Evolutionary conservation across 2,888 invertebrate genomes (phyloP).

Genomic region (Willowsia nigromaculata): DNA sequence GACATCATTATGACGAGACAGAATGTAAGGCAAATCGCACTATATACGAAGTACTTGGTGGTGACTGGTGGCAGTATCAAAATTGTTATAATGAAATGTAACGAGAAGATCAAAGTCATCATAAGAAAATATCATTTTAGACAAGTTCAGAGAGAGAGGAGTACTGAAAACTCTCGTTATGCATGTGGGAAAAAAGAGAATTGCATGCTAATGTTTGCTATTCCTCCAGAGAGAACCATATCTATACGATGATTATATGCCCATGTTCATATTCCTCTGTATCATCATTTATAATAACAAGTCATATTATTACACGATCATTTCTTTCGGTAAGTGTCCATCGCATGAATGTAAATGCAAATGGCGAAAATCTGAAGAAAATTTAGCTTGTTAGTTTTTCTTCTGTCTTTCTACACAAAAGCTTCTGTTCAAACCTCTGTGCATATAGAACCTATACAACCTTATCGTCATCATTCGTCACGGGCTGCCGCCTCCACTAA

Average conservation of each 20-base stretch:
- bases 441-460: not conserved
- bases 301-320: slow-evolving; percentile 60
- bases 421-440: slow-evolving; percentile 33
- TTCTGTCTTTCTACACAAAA: slow-evolving; percentile 32
- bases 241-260: slow-evolving; percentile 41
- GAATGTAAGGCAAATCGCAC: not conserved
- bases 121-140: slow-evolving; percentile 21
- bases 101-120: slow-evolving; percentile 51
- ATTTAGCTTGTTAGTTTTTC: slow-evolving; percentile 47
- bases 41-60: not conserved
- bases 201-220: slow-evolving; percentile 64
- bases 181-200: slow-evolving; percentile 70
- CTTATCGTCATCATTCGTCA: slow-evolving; percentile 52
- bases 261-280: slow-evolving; percentile 26
- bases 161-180: slow-evolving; percentile 39
- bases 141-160: not conserved
- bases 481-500: slow-evolving; percentile 71
- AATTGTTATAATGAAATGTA: slow-evolving; percentile 18
- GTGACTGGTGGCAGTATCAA: slow-evolving; percentile 1
- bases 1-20: not conserved
- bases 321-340: slow-evolving; percentile 31
- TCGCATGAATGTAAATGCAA: slow-evolving; percentile 58
- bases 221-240: too few species aligned
- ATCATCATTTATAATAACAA: slow-evolving; percentile 56
- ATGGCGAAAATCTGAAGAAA: slow-evolving; percentile 24